Percentiles rank a stretch among this genome's conserved stretches.
These are phyloP conservation scores for Sceloporus tristichus DNA, from an alignment of 2,113 vertebrate species.

Conservation along the genomic window DNA sequence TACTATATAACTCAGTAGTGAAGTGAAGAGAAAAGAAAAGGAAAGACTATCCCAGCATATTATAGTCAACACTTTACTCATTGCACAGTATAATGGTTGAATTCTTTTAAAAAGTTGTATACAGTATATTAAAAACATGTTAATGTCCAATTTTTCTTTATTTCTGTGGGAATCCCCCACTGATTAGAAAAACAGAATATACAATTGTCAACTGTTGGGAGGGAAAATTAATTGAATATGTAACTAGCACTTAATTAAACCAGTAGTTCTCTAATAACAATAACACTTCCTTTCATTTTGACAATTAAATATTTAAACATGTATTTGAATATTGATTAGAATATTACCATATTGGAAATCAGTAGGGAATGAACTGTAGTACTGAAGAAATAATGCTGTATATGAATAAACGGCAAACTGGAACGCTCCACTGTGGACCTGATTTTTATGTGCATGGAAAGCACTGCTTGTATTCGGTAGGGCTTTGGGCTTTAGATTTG, in stretches of 20 bases:
- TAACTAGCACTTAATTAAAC: conserved; percentile 62
- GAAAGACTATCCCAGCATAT: neutral
- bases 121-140: conserved; percentile 18
- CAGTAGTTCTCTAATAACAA: conserved; percentile 62
- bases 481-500: conserved; percentile 12
- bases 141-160: conserved; percentile 61
- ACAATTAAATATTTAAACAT: conserved; percentile 63
- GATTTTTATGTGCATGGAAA: neutral
- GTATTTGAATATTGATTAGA: conserved; percentile 66
- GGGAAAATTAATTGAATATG: conserved; percentile 50
- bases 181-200: conserved; percentile 52
- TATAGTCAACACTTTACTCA: conserved; percentile 5
- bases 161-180: conserved; percentile 48
- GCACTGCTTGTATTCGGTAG: neutral
- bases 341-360: conserved; percentile 51
- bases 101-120: conserved; percentile 20
- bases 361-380: conserved; percentile 24
- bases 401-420: neutral
- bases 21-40: conserved; percentile 16
- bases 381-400: neutral
- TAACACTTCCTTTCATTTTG: conserved; percentile 66
- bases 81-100: conserved; percentile 3
- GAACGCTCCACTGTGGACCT: conserved; percentile 3
- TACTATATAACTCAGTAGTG: neutral
- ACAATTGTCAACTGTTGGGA: conserved; percentile 53